These are phyloP conservation scores for Potamilus streckersoni DNA, from an alignment of 1,140 invertebrate species.

Conservation along the genomic window DNA sequence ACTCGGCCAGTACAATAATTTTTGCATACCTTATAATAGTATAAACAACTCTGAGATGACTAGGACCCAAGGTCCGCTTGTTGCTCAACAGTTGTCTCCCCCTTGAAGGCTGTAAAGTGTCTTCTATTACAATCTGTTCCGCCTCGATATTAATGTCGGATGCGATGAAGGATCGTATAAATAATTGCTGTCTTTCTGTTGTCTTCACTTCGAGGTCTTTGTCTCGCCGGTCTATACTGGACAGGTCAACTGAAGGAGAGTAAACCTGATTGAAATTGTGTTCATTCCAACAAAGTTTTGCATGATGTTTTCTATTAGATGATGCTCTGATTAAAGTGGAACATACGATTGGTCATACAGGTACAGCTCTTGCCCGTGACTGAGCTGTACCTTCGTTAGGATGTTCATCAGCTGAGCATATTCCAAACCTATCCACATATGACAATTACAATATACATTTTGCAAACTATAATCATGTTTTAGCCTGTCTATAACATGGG, in stretches of 20 bases:
- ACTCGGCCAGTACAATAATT: neutral
- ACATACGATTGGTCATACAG: no score
- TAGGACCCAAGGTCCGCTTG: neutral
- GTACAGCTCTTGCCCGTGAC: no score
- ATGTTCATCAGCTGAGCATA: no score
- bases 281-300: neutral
- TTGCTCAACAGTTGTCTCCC: neutral
- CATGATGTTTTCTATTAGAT: neutral
- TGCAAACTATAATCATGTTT: no score
- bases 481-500: no score
- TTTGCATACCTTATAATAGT: neutral
- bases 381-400: no score
- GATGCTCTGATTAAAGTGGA: no score
- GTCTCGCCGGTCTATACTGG: constrained; percentile 44
- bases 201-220: constrained; percentile 15
- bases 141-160: constrained; percentile 28
- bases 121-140: neutral
- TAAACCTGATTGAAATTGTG: neutral
- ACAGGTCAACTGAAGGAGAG: constrained; percentile 42
- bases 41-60: neutral
- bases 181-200: constrained; percentile 20
- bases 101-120: neutral
- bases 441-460: no score
- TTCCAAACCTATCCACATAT: no score
- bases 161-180: constrained; percentile 30